Evolutionary conservation across 2,797 vertebrate genomes (phyloP).

Genomic region (Syndactyla subalaris): DNA sequence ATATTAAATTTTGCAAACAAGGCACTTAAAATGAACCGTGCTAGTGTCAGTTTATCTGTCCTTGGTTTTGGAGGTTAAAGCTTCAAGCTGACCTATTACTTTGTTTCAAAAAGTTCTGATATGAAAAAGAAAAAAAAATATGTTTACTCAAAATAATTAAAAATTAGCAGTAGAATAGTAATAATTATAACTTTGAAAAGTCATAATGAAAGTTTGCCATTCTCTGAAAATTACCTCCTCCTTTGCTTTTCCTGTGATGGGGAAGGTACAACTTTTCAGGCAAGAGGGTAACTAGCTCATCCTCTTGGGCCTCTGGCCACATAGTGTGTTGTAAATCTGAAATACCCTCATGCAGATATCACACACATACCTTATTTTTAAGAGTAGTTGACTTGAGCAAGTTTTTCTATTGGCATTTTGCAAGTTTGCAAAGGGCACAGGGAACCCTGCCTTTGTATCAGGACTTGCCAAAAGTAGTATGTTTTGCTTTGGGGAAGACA

Average conservation of each 20-base stretch:
- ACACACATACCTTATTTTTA: not conserved
- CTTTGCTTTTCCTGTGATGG: not conserved
- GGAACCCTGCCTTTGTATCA: not conserved
- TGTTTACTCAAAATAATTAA: not conserved
- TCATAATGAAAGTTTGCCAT: not conserved
- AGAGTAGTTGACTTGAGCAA: not conserved
- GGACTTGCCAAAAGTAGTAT: not conserved
- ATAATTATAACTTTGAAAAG: not conserved
- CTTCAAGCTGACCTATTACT: not conserved
- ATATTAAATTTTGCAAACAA: conserved; percentile 3
- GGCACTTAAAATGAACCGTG: not conserved
- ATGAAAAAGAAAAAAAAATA: not conserved
- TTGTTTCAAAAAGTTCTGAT: not conserved
- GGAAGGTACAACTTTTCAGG: not conserved
- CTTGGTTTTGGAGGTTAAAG: not conserved
- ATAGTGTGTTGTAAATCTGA: not conserved
- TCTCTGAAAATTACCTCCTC: not conserved
- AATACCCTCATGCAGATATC: not conserved
- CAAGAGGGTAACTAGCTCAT: not conserved
- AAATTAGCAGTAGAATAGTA: not conserved
- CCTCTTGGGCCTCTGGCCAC: not conserved
- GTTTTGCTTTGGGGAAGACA: not conserved
- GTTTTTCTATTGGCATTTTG: not conserved
- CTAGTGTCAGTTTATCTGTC: not conserved
- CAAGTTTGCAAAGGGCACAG: not conserved